These are phyloP conservation scores for Pinna nobilis DNA, from an alignment of 1,140 invertebrate genomes.

Conservation along the genomic window DNA sequence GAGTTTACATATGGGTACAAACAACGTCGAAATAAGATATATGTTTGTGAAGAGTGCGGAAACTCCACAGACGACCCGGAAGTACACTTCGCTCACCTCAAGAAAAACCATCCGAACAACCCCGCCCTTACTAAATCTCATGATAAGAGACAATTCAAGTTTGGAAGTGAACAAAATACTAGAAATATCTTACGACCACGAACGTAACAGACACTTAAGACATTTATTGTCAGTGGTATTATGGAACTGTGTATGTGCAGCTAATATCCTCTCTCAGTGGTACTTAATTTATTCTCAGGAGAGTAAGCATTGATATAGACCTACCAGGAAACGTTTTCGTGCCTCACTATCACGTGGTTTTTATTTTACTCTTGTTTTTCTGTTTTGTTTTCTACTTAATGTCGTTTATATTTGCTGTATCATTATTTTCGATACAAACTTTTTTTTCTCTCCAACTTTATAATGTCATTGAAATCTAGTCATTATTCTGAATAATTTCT, in stretches of 20 bases:
- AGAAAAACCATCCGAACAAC: conserved; percentile 96
- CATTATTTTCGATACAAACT: too few relatives aligned
- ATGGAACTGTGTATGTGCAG: not conserved
- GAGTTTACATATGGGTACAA: conserved; percentile 98
- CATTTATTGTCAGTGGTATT: not conserved
- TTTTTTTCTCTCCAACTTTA: too few relatives aligned
- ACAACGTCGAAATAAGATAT: conserved; percentile 93
- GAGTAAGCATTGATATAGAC: too few relatives aligned
- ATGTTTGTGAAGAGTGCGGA: conserved; percentile 99
- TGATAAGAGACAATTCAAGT: conserved; percentile 98
- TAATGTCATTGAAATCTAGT: too few relatives aligned
- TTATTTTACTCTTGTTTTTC: too few relatives aligned
- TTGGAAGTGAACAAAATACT: conserved; percentile 69
- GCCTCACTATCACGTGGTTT: too few relatives aligned
- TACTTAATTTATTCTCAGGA: not conserved
- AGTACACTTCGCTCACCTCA: conserved; percentile 95
- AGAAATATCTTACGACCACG: not conserved
- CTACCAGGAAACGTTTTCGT: too few relatives aligned
- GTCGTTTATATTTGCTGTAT: too few relatives aligned
- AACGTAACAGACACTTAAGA: not conserved
- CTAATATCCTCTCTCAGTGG: not conserved
- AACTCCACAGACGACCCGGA: conserved; percentile 97
- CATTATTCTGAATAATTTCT: too few relatives aligned
- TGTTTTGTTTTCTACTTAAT: too few relatives aligned
- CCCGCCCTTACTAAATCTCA: conserved; percentile 98